These are phyloP conservation scores for Drosophila mimica DNA, from an alignment of 2,888 invertebrate genomes.

Conservation along the genomic window DNA sequence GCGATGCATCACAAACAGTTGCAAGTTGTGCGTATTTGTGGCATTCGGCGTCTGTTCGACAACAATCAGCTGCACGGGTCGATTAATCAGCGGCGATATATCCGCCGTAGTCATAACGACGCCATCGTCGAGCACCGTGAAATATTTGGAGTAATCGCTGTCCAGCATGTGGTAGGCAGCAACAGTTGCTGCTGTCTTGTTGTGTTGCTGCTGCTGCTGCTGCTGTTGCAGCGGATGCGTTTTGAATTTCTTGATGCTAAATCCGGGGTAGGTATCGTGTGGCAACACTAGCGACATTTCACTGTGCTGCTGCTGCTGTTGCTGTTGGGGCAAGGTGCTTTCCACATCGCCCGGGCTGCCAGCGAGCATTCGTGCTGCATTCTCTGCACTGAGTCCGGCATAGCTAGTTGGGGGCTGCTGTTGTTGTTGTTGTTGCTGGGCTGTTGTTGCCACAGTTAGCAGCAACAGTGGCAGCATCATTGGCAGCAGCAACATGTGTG, in stretches of 20 bases:
- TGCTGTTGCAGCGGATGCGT: conserved; percentile 75
- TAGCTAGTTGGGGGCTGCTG: conserved; percentile 40
- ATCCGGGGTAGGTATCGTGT: conserved; percentile 95
- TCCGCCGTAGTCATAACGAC: conserved; percentile 96
- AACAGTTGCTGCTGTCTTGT: conserved; percentile 29
- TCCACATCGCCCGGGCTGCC: conserved; percentile 68
- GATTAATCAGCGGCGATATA: conserved; percentile 91
- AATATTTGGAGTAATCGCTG: conserved; percentile 93
- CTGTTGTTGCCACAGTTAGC: conserved; percentile 16
- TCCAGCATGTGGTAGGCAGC: conserved; percentile 89
- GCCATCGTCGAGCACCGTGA: conserved; percentile 94
- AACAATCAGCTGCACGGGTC: conserved; percentile 92
- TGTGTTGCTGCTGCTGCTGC: conserved; percentile 17
- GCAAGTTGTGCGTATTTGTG: conserved; percentile 92
- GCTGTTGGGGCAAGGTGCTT: conserved; percentile 9
- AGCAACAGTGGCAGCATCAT: conserved; percentile 11
- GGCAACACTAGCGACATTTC: conserved; percentile 88
- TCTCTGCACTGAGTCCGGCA: conserved; percentile 75
- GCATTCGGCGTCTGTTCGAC: conserved; percentile 92
- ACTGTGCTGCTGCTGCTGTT: conserved; percentile 57
- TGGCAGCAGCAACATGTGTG: conserved; percentile 37
- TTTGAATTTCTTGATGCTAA: conserved; percentile 92
- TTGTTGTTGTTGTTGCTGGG: conserved; percentile 17
- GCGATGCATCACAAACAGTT: conserved; percentile 93
- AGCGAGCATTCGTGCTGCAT: conserved; percentile 81